Conservation (phyloP, 1,140 invertebrate genomes). For the Tribolium madens region DNA sequence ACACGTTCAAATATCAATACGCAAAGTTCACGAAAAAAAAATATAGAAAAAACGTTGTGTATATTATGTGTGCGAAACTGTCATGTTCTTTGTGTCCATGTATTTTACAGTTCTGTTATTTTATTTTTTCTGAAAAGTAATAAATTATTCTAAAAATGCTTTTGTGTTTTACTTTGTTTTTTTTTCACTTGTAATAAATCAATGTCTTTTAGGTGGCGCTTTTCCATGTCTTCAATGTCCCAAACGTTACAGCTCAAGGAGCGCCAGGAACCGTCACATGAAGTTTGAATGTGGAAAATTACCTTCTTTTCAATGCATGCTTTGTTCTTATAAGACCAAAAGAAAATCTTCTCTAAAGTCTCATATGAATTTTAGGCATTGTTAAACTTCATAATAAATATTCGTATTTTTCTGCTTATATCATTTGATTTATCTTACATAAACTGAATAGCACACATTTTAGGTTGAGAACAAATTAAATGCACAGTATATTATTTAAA, state of each 20-base stretch:
- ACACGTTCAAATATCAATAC: too few relatives aligned
- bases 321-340: constrained; percentile 63
- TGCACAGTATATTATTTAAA: too few relatives aligned
- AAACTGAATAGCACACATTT: background rate
- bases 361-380: constrained; percentile 57
- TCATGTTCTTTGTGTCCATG: background rate
- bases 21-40: too few relatives aligned
- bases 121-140: background rate
- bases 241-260: background rate
- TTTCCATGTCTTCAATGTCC: background rate
- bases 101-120: background rate
- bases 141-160: too few relatives aligned
- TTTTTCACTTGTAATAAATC: background rate
- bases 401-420: too few relatives aligned
- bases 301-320: constrained; percentile 42
- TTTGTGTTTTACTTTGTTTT: too few relatives aligned
- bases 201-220: background rate
- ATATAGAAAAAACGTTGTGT: too few relatives aligned
- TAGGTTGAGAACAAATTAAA: too few relatives aligned
- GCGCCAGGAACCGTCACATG: constrained; percentile 37
- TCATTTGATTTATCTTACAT: too few relatives aligned
- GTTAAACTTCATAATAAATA: background rate
- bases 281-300: constrained; percentile 52
- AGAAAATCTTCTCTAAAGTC: constrained; percentile 64
- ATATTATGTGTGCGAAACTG: too few relatives aligned